Base-by-base conservation (phyloP, 2,888 invertebrate genomes). In the Himalopsyche anomala region DNA sequence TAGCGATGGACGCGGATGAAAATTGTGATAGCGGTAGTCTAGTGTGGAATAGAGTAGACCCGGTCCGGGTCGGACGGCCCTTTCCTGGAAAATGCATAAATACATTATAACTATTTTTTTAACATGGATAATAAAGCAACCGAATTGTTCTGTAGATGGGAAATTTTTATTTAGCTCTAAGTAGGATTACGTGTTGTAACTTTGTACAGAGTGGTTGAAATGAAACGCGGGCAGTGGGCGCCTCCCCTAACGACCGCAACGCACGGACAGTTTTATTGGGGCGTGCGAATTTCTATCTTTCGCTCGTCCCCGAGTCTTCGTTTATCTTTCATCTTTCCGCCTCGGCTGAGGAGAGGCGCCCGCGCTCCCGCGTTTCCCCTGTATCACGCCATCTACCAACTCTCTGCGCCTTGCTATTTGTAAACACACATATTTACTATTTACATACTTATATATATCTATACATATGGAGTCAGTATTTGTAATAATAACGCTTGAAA, bases 401-500 rank as follows among this genome's bases (percentile, higher is more conserved):
- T 88, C 88, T 89, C 88, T 87, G 87, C 89, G 88, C 88, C 89
- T 89, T 89, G 89, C 89, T 93, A 92, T 93, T 92, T 93, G 92
- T 93, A 93, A 92, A 90, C 89, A 89, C 88, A 89, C 89, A 89
- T 87, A 91, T 90, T 90, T 90, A 88, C 87, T 88, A 91, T 91
- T 91, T 88, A 87, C 88, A 88, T 89, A 89, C 88, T 87, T 88
- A 89, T 87, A 87, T 88, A 88, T 84, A 86, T 86, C 84, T 85
- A 87, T 88, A 88, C 86, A 89, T 89, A 92, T 91, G 92, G 93
- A 95, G 95, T 95, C 95, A 96, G 95, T 94, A 94, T 94, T 94
- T 94, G 94, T 96, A 96, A 96, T 96, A 96, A 96, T 96, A 96
- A 96, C 96, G 96, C 96, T 96, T 96, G 94, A 94, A 95, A 94